These are phyloP conservation scores for Varanus salvator DNA, from an alignment of 2,113 vertebrate species.

Conservation along the genomic window DNA sequence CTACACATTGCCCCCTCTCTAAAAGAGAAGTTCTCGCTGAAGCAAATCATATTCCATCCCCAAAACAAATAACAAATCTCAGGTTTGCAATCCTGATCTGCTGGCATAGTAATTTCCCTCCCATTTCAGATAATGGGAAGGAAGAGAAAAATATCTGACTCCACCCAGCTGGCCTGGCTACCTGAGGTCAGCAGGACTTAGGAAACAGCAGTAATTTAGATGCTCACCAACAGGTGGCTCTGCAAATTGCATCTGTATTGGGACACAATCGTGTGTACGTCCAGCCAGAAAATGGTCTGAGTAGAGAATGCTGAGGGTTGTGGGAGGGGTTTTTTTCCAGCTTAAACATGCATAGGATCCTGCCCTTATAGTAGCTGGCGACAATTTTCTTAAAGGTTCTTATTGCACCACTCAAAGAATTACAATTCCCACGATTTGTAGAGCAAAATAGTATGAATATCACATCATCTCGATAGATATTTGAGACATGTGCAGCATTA, in stretches of 20 bases:
- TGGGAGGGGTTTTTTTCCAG: no score
- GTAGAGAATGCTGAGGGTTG: no score
- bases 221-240: neutral
- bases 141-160: neutral
- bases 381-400: neutral
- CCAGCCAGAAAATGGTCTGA: no score
- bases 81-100: neutral
- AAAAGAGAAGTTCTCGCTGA: no score
- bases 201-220: neutral
- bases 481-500: slow-evolving; percentile 21
- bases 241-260: neutral
- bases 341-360: no score
- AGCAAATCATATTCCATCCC: no score
- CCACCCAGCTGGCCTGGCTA: neutral
- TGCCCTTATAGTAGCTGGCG: neutral
- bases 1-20: no score
- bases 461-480: neutral
- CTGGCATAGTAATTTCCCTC: neutral
- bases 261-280: no score
- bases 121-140: neutral
- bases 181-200: neutral
- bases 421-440: neutral
- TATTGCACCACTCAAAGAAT: neutral
- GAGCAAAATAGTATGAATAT: slow-evolving; percentile 38
- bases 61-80: no score